A percentile compares a stretch with the other conserved stretches of the same genome.
phyloP scores from a whole-genome alignment of 2,113 vertebrate genomes.

The Irena cyanogastra region DNA sequence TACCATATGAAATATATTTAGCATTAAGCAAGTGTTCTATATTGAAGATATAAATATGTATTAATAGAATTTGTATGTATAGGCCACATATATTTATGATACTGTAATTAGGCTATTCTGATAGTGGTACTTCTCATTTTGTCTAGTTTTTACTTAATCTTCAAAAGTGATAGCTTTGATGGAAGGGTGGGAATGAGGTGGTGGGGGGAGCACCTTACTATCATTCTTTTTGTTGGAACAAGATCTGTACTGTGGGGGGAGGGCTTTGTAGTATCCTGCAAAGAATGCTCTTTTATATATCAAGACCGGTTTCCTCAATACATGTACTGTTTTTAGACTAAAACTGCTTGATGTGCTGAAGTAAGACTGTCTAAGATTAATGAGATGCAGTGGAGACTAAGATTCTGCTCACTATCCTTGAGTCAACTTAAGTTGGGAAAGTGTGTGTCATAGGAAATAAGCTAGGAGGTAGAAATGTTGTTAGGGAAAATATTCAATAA shows the following conservation, averaged over 20 bases:
- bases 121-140: neutral
- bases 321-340: neutral
- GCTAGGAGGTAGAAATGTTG: neutral
- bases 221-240: neutral
- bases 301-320: neutral
- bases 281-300: neutral
- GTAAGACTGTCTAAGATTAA: neutral
- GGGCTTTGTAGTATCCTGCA: neutral
- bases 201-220: fast-evolving
- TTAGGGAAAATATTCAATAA: neutral
- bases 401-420: neutral
- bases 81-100: neutral
- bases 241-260: neutral
- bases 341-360: neutral
- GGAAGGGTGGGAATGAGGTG: neutral
- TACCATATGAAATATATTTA: neutral
- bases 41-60: neutral
- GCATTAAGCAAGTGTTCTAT: neutral
- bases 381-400: neutral
- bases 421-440: neutral
- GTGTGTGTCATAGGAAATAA: neutral
- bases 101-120: neutral
- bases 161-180: neutral
- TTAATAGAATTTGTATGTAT: neutral
- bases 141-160: neutral